Evolutionary conservation across 2,797 vertebrate genomes (phyloP).

Genomic region (Danio jaintianensis): DNA sequence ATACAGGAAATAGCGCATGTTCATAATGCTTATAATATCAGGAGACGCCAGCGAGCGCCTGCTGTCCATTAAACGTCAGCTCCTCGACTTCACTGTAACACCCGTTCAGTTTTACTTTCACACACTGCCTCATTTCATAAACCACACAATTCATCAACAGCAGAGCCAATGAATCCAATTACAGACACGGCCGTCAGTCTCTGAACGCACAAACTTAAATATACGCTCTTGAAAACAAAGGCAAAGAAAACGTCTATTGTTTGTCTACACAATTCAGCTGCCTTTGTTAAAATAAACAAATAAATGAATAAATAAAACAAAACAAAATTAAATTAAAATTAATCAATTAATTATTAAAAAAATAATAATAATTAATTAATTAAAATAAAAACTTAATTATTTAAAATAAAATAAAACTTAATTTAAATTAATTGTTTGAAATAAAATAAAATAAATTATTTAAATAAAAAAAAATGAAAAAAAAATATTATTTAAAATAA

Average conservation of each 20-base stretch:
- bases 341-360: no score
- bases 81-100: background rate
- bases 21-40: background rate
- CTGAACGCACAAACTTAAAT: slow-evolving; percentile 1
- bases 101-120: background rate
- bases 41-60: background rate
- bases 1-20: background rate
- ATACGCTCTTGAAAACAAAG: slow-evolving; percentile 1
- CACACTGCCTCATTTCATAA: slow-evolving; percentile 30
- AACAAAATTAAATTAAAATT: no score
- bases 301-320: no score
- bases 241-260: background rate
- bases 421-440: no score
- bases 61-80: background rate
- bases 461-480: no score
- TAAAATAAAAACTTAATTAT: no score
- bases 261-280: no score
- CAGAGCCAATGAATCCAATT: background rate
- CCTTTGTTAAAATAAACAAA: no score
- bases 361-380: no score
- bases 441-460: no score
- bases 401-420: no score
- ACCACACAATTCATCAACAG: slow-evolving; percentile 6
- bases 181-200: background rate
- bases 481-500: no score